Conservation (phyloP, 2,113 vertebrate species). For the Barbus barbus region DNA sequence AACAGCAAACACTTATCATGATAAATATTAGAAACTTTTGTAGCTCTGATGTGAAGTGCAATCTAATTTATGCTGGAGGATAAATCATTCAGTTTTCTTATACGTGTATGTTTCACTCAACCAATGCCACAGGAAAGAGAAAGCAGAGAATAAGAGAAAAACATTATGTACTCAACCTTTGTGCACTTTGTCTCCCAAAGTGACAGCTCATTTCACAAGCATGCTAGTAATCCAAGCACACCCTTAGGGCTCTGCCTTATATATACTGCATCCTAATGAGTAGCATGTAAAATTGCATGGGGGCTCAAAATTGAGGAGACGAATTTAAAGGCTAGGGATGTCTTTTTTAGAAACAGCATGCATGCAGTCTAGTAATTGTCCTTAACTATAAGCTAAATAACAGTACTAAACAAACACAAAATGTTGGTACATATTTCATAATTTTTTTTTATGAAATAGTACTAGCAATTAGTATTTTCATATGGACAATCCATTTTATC, state of each 20-base stretch:
- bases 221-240: constrained; percentile 17
- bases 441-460: not conserved
- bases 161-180: constrained; percentile 21
- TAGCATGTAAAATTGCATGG: no score
- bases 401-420: not conserved
- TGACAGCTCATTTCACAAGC: constrained; percentile 22
- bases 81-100: constrained; percentile 5
- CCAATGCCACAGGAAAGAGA: not conserved
- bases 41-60: not conserved
- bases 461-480: not conserved
- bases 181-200: constrained; percentile 4
- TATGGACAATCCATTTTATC: not conserved
- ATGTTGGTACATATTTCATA: not conserved
- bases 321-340: no score
- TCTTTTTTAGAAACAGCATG: not conserved
- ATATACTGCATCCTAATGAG: constrained; percentile 1
- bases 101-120: not conserved
- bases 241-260: constrained; percentile 2
- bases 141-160: constrained; percentile 22
- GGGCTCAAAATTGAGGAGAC: no score
- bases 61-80: constrained; percentile 32
- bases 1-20: not conserved
- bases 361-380: not conserved
- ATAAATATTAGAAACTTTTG: constrained; percentile 23
- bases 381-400: not conserved